Base-by-base conservation (phyloP, 1,140 invertebrate genomes). In the Phymastichus coffea region DNA sequence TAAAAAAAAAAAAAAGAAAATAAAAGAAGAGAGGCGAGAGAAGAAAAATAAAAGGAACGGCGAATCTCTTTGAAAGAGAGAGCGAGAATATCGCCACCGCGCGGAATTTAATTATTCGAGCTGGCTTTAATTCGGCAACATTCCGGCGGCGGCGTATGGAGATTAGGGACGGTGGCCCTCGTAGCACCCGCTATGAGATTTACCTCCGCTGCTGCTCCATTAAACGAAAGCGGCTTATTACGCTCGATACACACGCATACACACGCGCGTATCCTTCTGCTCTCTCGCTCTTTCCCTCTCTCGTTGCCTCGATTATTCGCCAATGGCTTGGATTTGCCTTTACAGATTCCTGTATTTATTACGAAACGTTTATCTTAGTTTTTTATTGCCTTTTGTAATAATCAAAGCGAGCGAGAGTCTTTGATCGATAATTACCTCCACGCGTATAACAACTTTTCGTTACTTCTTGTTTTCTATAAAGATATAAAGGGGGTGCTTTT, bases 71-170 rank as follows among this genome's bases (percentile, higher is more conserved):
- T 14, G 28, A n/a, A 33, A 52, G 35, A 8, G 38, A 41, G 55
- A 40, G 17, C 30, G 47, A 49, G 49, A 49, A 41, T 48, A 51
- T 35, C 28, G 30, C 30, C 56, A 20, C 28, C 15, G 7, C 33
- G 15, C 35, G 51, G 51, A 54, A 55, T 65, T 66, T 66, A 66
- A 66, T 66, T 65, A 64, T 61, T 61, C 58, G 26, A n/a, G 25
- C 25, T 30, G 22, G 10, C 40, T 54, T 70, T 66, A 68, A 70
- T 66, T 70, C 63, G 63, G 59, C 63, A 61, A 58, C 68, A 70
- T 70, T 70, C 68, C 66, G 30, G 35, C 52, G 28, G 26, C 19
- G 17, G 44, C 37, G 62, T 63, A 67, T 70, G 68, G 61, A 66
- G 68, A 70, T 70, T 68, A 70, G 58, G 33, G 49, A 7, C 40